Evolutionary conservation across 2,888 invertebrate genomes (phyloP).

Genomic region (Ptychoptera contaminata): DNA sequence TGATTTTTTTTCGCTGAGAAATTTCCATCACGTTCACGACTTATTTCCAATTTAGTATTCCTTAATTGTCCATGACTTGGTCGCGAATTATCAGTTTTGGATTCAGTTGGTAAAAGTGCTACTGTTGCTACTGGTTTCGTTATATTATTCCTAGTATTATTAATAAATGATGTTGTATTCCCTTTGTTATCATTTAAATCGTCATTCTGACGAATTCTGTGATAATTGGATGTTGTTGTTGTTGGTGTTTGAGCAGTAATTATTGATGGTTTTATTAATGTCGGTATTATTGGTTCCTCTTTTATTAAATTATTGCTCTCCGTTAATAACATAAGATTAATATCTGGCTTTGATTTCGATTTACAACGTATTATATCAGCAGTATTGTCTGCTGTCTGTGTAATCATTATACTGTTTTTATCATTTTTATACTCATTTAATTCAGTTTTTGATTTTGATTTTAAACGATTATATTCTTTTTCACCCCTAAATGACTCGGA

Average conservation of each 20-base stretch:
- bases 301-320: slow-evolving; percentile 23
- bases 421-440: slow-evolving; percentile 20
- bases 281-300: slow-evolving; percentile 4
- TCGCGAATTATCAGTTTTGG: slow-evolving; percentile 3
- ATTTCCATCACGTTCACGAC: slow-evolving; percentile 8
- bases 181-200: slow-evolving; percentile 8
- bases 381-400: slow-evolving; percentile 18
- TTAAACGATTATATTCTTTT: slow-evolving; percentile 33
- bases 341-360: slow-evolving; percentile 29
- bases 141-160: not conserved
- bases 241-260: slow-evolving; percentile 13
- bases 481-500: slow-evolving; percentile 58
- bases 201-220: slow-evolving; percentile 5
- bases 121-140: no score
- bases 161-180: not conserved
- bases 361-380: slow-evolving; percentile 16
- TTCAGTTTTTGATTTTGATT: slow-evolving; percentile 33
- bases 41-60: slow-evolving; percentile 20
- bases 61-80: slow-evolving; percentile 10
- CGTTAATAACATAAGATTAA: slow-evolving; percentile 25
- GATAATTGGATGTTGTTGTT: slow-evolving; percentile 4
- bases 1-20: no score
- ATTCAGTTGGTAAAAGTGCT: no score
- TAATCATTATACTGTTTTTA: slow-evolving; percentile 15
- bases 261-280: slow-evolving; percentile 11